Evolutionary conservation across 2,888 invertebrate genomes (phyloP), one percentile per base, ranked within the genome.

Genomic region (Prosapia bicincta): DNA sequence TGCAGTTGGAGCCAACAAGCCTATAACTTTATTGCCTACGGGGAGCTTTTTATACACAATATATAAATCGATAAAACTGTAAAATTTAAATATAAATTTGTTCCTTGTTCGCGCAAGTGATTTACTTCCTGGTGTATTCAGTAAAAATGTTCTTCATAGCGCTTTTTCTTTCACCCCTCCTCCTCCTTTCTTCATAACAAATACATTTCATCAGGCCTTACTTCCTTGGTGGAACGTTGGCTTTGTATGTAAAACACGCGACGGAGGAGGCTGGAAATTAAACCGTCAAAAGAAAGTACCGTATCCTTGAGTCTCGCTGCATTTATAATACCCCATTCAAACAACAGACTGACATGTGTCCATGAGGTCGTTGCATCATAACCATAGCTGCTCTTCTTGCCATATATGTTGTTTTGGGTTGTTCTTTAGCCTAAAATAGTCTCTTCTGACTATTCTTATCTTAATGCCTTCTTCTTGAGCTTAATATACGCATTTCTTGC

Each of bases 221-320:
- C 15, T 67, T 13, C 25, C 67, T 13, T 67, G 67, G 25, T 67
- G 15, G 67, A 67, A 67, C 7, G 25, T 26, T 67, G 67, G 15
- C 67, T 25, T 67, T 25, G 67, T 67, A 67, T 67, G 67, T 67
- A 67, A 67, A 67, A 67, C 67, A 26, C 26, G 67, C 15, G 24
- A 26, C 25, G 66, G 5, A 9, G 67, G 25, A 67, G 25, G 67
- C 25, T 25, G 25, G 15, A 67, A 25, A 26, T 67, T 67, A 26
- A 26, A 67, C 67, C n/a, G 20, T 54, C 20, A 20, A 54, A 54
- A 54, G 54, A n/a, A 54, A 54, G 20, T 54, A 20, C 54, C n/a
- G n/a, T 54, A 54, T 54, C 20, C 54, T 54, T 54, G 54, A 1
- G n/a, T 20, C 54, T 54, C 20, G 20, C 54, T 54, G 54, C 54